Conservation (phyloP, 2,797 vertebrate species). For the Leptoclinus maculatus region DNA sequence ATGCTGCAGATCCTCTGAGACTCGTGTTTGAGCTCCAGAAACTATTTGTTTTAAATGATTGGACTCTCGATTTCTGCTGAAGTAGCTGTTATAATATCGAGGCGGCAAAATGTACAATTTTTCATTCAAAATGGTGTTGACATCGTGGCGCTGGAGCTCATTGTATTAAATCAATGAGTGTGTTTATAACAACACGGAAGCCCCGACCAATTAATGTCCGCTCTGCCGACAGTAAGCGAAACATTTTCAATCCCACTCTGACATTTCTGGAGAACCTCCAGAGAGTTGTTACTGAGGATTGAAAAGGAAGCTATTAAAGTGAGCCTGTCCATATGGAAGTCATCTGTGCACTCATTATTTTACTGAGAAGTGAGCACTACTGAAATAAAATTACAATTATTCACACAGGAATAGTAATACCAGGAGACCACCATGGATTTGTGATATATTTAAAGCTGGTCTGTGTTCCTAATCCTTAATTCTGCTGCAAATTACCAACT, state of each 20-base stretch:
- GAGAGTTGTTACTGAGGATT: not conserved
- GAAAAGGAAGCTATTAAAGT: constrained; percentile 1
- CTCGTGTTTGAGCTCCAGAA: not conserved
- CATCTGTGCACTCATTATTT: not conserved
- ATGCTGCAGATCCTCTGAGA: not conserved
- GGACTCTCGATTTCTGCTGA: not conserved
- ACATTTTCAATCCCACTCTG: not conserved
- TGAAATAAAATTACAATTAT: not conserved
- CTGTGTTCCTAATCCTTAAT: not conserved
- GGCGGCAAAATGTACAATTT: not conserved
- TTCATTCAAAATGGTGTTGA: not conserved
- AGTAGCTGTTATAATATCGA: not conserved
- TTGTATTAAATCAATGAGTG: no score
- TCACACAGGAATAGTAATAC: not conserved
- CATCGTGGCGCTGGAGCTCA: not conserved
- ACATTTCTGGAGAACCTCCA: constrained; percentile 12
- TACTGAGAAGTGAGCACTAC: not conserved
- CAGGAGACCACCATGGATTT: not conserved
- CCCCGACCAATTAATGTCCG: not conserved
- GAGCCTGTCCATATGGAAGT: constrained; percentile 3
- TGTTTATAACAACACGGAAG: no score
- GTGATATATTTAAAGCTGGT: not conserved
- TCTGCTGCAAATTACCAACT: not conserved
- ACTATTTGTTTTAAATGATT: constrained; percentile 2
- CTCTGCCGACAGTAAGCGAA: not conserved